Conservation (phyloP, 2,113 vertebrate genomes). For the Mugil cephalus region DNA sequence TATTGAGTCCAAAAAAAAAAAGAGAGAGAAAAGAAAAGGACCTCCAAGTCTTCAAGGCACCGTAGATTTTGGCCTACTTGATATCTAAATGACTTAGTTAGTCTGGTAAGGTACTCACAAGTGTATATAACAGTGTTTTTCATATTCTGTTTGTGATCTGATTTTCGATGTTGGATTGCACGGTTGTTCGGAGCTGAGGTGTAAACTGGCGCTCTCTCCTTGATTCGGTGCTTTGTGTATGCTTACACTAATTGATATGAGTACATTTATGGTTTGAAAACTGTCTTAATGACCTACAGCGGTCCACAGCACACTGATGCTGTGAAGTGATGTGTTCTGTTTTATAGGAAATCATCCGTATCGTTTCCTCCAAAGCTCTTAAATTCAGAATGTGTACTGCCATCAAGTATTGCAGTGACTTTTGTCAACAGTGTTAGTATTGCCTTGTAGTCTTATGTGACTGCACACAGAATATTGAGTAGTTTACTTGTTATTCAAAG, state of each 20-base stretch:
- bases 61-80: constrained; percentile 60
- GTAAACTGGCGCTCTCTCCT: constrained; percentile 54
- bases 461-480: constrained; percentile 73
- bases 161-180: constrained; percentile 68
- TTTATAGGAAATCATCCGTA: constrained; percentile 64
- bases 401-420: constrained; percentile 71
- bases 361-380: constrained; percentile 77
- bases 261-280: constrained; percentile 52
- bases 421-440: constrained; percentile 82
- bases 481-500: constrained; percentile 75
- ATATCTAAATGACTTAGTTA: constrained; percentile 72
- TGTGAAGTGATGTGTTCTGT: constrained; percentile 64
- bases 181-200: constrained; percentile 59
- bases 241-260: constrained; percentile 62
- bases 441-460: constrained; percentile 65
- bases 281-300: constrained; percentile 43
- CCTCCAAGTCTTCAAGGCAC: constrained; percentile 60
- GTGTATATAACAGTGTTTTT: constrained; percentile 80
- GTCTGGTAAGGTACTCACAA: constrained; percentile 76
- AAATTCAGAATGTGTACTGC: constrained; percentile 74
- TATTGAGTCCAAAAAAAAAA: constrained; percentile 51
- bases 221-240: constrained; percentile 66
- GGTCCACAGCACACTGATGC: constrained; percentile 65
- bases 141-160: constrained; percentile 72
- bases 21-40: constrained; percentile 9